A percentile compares a stretch with the other conserved stretches of the same genome.
Evolutionary conservation across 2,888 invertebrate genomes (phyloP).

Genomic region (Chymomyza amoena): DNA sequence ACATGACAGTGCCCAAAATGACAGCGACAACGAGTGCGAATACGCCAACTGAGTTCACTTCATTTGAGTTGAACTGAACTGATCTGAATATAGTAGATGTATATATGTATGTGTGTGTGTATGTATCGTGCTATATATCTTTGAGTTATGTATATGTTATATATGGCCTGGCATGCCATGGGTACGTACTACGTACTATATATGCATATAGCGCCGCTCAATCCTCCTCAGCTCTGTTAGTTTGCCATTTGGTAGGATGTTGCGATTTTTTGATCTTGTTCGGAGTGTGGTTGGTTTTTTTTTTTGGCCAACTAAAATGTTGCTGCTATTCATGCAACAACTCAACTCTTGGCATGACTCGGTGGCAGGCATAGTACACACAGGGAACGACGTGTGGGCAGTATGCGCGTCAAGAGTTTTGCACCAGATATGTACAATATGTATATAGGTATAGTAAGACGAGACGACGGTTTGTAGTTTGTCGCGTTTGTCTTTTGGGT

Average conservation of each 20-base stretch:
- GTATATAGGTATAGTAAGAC: not conserved
- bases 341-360: not conserved
- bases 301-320: constrained; percentile 21
- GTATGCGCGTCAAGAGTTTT: constrained; percentile 13
- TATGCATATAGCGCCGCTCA: not conserved
- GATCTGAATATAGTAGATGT: constrained; percentile 59
- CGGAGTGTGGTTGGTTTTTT: constrained; percentile 24
- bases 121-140: not conserved
- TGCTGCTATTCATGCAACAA: not conserved
- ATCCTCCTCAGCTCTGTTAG: not conserved
- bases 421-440: constrained; percentile 15
- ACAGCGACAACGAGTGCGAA: constrained; percentile 58
- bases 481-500: not conserved
- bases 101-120: constrained; percentile 13
- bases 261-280: not conserved
- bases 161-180: not conserved
- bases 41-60: constrained; percentile 56
- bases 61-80: constrained; percentile 51
- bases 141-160: not conserved
- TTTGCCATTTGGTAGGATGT: constrained; percentile 13
- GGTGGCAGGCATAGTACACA: not conserved
- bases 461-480: not conserved
- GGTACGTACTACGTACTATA: not conserved
- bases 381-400: constrained; percentile 47
- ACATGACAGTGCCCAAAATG: constrained; percentile 46